Percentiles rank a stretch among this genome's conserved stretches.
Evolutionary conservation across 2,113 vertebrate species (phyloP).

Genomic region (Shinisaurus crocodilurus): DNA sequence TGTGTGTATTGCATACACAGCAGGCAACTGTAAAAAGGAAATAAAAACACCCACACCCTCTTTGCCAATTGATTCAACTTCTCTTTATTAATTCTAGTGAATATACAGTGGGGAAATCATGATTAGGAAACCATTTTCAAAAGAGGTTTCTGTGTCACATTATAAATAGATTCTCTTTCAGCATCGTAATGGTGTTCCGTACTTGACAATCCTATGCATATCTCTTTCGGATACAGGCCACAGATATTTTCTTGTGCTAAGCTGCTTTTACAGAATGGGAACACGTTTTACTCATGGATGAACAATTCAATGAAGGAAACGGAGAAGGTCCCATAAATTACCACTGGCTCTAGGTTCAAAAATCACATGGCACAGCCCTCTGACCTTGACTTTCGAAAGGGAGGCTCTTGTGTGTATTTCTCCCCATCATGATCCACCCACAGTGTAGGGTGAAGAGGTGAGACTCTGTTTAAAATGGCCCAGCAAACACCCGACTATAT

Average conservation of each 20-base stretch:
- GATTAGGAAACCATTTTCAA: slow-evolving; percentile 26
- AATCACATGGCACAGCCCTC: slow-evolving; percentile 62
- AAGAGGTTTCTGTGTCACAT: slow-evolving; percentile 28
- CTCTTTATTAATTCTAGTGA: slow-evolving; percentile 6
- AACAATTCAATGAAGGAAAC: slow-evolving; percentile 51
- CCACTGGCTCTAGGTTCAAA: slow-evolving; percentile 57
- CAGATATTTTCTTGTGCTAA: neutral
- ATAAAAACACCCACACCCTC: neutral
- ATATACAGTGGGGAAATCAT: neutral
- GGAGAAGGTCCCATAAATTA: slow-evolving; percentile 65
- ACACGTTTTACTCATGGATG: neutral
- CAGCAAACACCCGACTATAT: slow-evolving; percentile 42
- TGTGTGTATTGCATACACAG: neutral
- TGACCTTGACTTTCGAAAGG: slow-evolving; percentile 65
- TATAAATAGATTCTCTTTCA: slow-evolving; percentile 20
- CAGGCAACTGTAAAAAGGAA: slow-evolving; percentile 1
- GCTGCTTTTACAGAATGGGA: neutral
- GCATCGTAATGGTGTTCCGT: neutral
- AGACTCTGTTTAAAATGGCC: slow-evolving; percentile 31
- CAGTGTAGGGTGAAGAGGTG: slow-evolving; percentile 45
- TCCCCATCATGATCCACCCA: slow-evolving; percentile 43
- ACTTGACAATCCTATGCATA: neutral
- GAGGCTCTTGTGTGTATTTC: slow-evolving; percentile 57
- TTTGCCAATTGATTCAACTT: neutral
- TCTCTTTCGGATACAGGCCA: too few relatives aligned